Evolutionary conservation across 2,113 vertebrate genomes (phyloP).

Genomic region (Muscicapa adusta): DNA sequence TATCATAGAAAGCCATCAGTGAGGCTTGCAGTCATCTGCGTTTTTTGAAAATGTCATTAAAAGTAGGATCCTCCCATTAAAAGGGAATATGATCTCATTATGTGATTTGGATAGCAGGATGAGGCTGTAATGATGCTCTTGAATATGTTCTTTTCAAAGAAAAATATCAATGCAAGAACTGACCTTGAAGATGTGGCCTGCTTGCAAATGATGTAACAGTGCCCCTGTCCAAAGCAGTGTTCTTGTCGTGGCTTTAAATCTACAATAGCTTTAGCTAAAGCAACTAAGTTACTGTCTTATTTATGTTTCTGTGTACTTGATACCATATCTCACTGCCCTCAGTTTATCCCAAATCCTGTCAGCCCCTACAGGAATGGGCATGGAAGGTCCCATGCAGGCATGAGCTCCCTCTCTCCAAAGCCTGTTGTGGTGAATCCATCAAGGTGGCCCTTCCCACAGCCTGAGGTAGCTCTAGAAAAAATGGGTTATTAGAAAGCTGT

Average conservation of each 20-base stretch:
- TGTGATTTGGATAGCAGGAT: not conserved
- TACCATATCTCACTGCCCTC: not conserved
- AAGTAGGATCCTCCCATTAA: conserved; percentile 31
- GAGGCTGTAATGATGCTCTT: conserved; percentile 1
- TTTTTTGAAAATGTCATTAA: conserved; percentile 28
- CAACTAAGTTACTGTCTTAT: not conserved
- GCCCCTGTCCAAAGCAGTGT: not conserved
- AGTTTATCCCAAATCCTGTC: not conserved
- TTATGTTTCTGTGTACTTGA: not conserved
- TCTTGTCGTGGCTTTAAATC: not conserved
- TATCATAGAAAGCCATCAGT: conserved; percentile 22
- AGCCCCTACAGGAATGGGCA: not conserved
- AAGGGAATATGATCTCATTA: conserved; percentile 27
- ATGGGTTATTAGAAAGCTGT: not conserved
- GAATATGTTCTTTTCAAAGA: conserved; percentile 3
- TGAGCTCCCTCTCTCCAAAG: not conserved
- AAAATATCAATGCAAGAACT: not conserved
- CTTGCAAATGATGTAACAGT: not conserved
- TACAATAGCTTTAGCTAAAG: not conserved
- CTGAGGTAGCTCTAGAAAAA: not conserved
- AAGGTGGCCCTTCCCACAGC: not conserved
- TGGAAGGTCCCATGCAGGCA: fast-evolving
- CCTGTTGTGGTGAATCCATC: not conserved
- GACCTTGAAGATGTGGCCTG: not conserved
- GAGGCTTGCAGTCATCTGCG: not conserved